These are phyloP conservation scores for Bufo gargarizans DNA, from an alignment of 2,113 vertebrate species.

Conservation along the genomic window DNA sequence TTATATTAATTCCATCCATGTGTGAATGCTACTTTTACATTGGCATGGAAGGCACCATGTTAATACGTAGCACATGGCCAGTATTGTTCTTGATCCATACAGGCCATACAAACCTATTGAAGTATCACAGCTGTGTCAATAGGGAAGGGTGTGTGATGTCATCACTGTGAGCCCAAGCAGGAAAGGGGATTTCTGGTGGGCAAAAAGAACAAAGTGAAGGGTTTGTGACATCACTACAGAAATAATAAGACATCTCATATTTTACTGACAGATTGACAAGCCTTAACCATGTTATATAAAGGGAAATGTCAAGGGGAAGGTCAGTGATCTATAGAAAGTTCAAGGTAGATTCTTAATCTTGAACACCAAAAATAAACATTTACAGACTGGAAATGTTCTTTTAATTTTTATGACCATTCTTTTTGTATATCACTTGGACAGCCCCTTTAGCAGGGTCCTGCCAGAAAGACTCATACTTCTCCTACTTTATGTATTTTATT, in stretches of 20 bases:
- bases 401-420: too few relatives aligned
- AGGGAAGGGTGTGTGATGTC: constrained; percentile 21
- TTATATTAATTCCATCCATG: constrained; percentile 24
- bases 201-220: background rate
- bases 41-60: background rate
- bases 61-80: background rate
- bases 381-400: too few relatives aligned
- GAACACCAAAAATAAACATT: background rate
- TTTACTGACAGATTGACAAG: background rate
- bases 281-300: background rate
- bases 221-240: constrained; percentile 20
- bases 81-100: constrained; percentile 12
- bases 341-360: too few relatives aligned
- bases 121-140: constrained; percentile 48
- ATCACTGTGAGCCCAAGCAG: constrained; percentile 25
- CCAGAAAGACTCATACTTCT: too few relatives aligned
- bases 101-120: constrained; percentile 22
- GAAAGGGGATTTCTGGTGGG: constrained; percentile 23
- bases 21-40: constrained; percentile 17
- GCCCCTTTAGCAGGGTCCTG: background rate
- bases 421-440: background rate
- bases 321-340: background rate
- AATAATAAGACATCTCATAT: background rate
- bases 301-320: background rate
- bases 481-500: too few relatives aligned